Evolutionary conservation across 1,140 invertebrate species (phyloP).

Genomic region (Drosophila nigromelanica): DNA sequence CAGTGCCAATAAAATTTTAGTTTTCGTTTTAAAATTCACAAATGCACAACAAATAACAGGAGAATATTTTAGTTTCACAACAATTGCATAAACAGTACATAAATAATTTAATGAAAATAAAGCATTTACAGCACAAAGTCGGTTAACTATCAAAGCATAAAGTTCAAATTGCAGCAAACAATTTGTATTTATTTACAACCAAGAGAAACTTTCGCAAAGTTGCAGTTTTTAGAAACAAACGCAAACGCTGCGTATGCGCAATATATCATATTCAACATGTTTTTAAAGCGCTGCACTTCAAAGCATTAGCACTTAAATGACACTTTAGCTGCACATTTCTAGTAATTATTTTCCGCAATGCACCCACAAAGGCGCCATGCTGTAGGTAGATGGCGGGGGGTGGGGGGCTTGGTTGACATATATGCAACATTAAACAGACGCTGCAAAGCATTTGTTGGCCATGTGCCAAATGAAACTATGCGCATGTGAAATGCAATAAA

Average conservation of each 20-base stretch:
- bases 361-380: constrained; percentile 19
- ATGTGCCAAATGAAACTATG: constrained; percentile 38
- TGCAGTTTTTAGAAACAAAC: background rate
- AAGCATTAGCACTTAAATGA: constrained; percentile 32
- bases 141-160: constrained; percentile 5
- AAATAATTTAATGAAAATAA: background rate
- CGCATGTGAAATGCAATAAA: constrained; percentile 37
- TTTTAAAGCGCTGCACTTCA: constrained; percentile 22
- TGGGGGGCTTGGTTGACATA: background rate
- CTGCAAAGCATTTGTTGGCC: constrained; percentile 26
- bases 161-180: constrained; percentile 1
- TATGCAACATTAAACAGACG: constrained; percentile 39
- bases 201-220: background rate
- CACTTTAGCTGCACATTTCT: constrained; percentile 29
- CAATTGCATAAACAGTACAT: background rate
- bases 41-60: too few relatives aligned
- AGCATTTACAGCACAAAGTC: background rate
- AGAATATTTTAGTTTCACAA: too few relatives aligned
- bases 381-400: background rate
- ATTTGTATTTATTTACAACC: background rate
- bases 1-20: too few relatives aligned
- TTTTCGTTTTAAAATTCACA: too few relatives aligned
- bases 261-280: constrained; percentile 27
- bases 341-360: constrained; percentile 42
- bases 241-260: constrained; percentile 30